Conservation (phyloP, 2,113 vertebrate species). For the Butorides virescens region DNA sequence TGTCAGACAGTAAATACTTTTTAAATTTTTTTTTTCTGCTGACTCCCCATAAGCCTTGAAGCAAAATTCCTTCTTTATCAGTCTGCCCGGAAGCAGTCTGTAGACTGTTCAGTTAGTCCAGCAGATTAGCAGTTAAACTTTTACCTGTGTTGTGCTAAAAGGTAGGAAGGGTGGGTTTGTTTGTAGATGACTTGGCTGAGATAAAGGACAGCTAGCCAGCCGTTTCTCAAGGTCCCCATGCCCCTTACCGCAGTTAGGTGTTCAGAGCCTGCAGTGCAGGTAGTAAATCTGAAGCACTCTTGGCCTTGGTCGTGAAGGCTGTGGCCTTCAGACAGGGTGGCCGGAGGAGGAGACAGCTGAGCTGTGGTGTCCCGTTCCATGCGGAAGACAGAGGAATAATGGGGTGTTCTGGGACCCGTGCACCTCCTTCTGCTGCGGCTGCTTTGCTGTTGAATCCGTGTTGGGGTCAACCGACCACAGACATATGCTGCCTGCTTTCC, state of each 20-base stretch:
- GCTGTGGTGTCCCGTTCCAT: not conserved
- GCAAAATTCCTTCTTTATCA: not conserved
- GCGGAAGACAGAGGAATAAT: not conserved
- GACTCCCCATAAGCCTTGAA: not conserved
- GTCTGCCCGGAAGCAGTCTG: not conserved
- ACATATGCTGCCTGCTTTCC: not conserved
- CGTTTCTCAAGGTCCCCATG: not conserved
- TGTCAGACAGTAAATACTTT: not conserved
- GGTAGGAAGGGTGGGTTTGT: not conserved
- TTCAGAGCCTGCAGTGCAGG: not conserved
- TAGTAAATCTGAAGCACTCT: not conserved
- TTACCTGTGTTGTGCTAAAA: not conserved
- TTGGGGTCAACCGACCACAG: not conserved
- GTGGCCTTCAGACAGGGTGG: not conserved
- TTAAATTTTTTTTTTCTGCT: not conserved
- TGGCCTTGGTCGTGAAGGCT: fast-evolving
- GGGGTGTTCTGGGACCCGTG: not conserved
- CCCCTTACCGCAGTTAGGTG: not conserved
- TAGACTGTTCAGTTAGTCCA: not conserved
- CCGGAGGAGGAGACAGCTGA: not conserved
- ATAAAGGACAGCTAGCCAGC: not conserved
- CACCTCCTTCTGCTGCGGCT: not conserved
- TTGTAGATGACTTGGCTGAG: not conserved
- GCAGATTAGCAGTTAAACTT: not conserved
- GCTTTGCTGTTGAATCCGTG: not conserved